Percentiles rank a stretch among this genome's conserved stretches.
phyloP scores from a whole-genome alignment of 1,140 invertebrate species.

The Halyomorpha halys region DNA sequence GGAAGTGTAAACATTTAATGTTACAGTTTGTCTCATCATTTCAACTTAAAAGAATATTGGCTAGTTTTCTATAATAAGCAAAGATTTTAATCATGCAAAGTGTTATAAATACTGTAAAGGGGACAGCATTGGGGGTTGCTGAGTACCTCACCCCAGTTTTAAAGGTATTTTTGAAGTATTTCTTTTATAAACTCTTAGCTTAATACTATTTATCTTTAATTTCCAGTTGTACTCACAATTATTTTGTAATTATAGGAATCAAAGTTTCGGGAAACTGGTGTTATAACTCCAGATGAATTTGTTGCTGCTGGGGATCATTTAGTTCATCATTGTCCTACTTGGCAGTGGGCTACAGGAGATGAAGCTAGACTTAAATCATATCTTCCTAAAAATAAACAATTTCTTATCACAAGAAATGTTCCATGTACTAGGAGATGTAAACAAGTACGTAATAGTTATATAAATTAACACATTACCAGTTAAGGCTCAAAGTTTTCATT shows the following conservation, averaged over 20 bases:
- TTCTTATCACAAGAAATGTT: slow-evolving; percentile 92
- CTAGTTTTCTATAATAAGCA: too few species aligned
- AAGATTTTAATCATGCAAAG: slow-evolving; percentile 63
- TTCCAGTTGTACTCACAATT: not conserved
- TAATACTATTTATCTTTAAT: too few species aligned
- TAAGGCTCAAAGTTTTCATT: too few species aligned
- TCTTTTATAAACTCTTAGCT: too few species aligned
- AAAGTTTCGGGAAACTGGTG: slow-evolving; percentile 96
- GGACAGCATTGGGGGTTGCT: slow-evolving; percentile 85
- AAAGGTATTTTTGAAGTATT: slow-evolving; percentile 50
- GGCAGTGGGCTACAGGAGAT: slow-evolving; percentile 94
- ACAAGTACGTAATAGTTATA: slow-evolving; percentile 54
- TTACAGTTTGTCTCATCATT: too few species aligned
- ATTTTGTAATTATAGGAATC: slow-evolving; percentile 63
- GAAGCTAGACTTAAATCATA: slow-evolving; percentile 75
- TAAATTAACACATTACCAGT: too few species aligned
- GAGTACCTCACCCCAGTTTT: slow-evolving; percentile 93
- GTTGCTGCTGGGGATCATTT: slow-evolving; percentile 95
- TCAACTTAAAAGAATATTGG: too few species aligned
- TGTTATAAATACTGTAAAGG: slow-evolving; percentile 90
- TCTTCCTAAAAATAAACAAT: slow-evolving; percentile 92
- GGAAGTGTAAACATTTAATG: too few species aligned
- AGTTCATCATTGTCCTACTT: slow-evolving; percentile 98
- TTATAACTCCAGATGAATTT: slow-evolving; percentile 94
- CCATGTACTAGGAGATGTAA: slow-evolving; percentile 88